A percentile compares a stretch with the other conserved stretches of the same genome.
These are phyloP conservation scores for Bombyx huttoni DNA, from an alignment of 2,888 invertebrate species.

Conservation along the genomic window DNA sequence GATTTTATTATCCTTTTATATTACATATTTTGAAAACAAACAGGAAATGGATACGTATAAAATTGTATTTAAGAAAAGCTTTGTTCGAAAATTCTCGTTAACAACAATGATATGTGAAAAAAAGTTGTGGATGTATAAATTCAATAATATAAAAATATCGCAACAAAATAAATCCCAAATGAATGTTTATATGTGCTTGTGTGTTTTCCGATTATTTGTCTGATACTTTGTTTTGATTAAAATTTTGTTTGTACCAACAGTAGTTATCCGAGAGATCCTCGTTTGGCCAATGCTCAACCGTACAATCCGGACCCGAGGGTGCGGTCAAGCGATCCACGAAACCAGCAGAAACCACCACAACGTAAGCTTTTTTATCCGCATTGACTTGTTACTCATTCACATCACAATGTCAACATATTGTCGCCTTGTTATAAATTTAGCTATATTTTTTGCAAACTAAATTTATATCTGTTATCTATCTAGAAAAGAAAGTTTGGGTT, in stretches of 20 bases:
- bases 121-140: no score
- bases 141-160: background rate
- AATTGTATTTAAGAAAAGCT: no score
- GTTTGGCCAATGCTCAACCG: conserved; percentile 36
- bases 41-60: no score
- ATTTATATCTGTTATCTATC: no score
- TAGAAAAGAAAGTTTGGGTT: no score
- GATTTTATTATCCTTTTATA: conserved; percentile 3
- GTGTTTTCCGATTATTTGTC: background rate
- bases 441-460: no score
- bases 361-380: conserved; percentile 28
- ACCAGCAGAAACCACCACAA: conserved; percentile 51
- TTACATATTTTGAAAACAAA: background rate
- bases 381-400: no score
- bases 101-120: no score
- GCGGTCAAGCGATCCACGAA: conserved; percentile 77
- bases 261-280: conserved; percentile 57
- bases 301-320: conserved; percentile 75
- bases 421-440: no score
- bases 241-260: conserved; percentile 8
- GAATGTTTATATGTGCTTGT: background rate
- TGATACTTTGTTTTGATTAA: background rate
- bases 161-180: background rate
- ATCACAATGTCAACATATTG: no score
- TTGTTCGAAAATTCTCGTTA: no score